Conservation (phyloP, 2,797 vertebrate species). For the Clarias platycephalus region DNA sequence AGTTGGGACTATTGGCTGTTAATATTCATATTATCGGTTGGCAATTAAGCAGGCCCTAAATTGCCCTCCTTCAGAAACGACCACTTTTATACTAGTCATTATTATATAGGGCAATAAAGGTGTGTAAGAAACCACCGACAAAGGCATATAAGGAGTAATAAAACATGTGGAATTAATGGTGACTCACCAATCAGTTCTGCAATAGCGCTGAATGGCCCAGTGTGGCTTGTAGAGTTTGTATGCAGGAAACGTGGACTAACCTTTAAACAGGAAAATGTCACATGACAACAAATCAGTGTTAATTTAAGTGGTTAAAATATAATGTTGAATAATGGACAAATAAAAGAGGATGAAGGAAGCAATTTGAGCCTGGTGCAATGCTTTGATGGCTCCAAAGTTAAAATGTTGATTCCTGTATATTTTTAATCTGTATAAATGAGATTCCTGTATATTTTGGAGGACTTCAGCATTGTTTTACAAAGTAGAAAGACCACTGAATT, state of each 20-base stretch:
- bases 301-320: not conserved
- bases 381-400: not conserved
- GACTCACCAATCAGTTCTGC: constrained; percentile 95
- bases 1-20: too few relatives aligned
- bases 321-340: not conserved
- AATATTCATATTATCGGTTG: too few relatives aligned
- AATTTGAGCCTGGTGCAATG: not conserved
- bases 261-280: constrained; percentile 63
- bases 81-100: not conserved
- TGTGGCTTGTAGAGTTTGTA: constrained; percentile 96
- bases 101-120: not conserved
- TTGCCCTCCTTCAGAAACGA: not conserved
- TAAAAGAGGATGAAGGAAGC: not conserved
- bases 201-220: constrained; percentile 94
- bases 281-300: not conserved
- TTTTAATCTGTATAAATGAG: too few relatives aligned
- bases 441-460: too few relatives aligned
- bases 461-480: too few relatives aligned
- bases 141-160: not conserved
- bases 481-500: too few relatives aligned
- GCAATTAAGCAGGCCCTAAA: not conserved
- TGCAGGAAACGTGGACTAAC: constrained; percentile 90
- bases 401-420: not conserved
- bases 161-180: not conserved
- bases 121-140: not conserved